Evolutionary conservation across 1,140 invertebrate genomes (phyloP).

Genomic region (Monochamus saltuarius): DNA sequence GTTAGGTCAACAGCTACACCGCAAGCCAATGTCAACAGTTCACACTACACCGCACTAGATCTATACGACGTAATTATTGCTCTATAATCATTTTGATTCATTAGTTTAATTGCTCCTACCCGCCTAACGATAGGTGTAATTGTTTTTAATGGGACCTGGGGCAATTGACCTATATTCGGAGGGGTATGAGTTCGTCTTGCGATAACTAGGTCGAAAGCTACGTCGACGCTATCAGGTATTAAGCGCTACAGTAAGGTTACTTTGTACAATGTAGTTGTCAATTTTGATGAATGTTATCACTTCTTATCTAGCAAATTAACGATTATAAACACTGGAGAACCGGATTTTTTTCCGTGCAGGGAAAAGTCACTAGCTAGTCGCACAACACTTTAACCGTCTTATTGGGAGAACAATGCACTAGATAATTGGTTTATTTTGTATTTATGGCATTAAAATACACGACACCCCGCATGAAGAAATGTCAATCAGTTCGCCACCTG

Average conservation of each 20-base stretch:
- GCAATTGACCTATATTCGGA: slow-evolving; percentile 7
- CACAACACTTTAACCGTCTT: too few species aligned
- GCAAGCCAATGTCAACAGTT: neutral
- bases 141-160: neutral
- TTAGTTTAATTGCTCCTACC: neutral
- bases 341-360: too few species aligned
- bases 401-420: too few species aligned
- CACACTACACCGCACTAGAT: neutral
- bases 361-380: too few species aligned
- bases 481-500: slow-evolving; percentile 52
- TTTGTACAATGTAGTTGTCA: too few species aligned
- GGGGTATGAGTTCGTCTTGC: neutral
- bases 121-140: neutral
- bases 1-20: slow-evolving; percentile 24
- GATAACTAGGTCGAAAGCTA: neutral
- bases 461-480: slow-evolving; percentile 44
- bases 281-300: too few species aligned
- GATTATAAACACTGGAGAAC: too few species aligned
- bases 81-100: slow-evolving; percentile 7
- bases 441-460: slow-evolving; percentile 31
- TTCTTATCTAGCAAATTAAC: too few species aligned
- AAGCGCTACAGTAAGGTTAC: too few species aligned
- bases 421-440: slow-evolving; percentile 20
- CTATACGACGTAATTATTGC: neutral
- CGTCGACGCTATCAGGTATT: too few species aligned